phyloP scores from a whole-genome alignment of 2,113 vertebrate species.

The Hymenochirus boettgeri region DNA sequence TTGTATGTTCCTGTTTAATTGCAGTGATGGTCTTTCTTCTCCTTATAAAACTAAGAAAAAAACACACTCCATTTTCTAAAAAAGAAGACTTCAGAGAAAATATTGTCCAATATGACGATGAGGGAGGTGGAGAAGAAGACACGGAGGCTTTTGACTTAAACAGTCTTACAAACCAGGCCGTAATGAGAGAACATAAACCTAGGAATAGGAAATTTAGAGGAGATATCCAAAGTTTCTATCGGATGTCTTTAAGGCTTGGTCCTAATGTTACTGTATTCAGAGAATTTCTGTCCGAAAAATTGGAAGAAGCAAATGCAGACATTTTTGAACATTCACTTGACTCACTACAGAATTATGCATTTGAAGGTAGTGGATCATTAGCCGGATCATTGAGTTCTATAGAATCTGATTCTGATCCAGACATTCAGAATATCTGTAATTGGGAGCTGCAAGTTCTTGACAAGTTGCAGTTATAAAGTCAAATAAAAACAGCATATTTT shows the following conservation, averaged over 20 bases:
- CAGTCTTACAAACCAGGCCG: constrained; percentile 61
- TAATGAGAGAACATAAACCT: constrained; percentile 51
- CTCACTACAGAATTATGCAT: constrained; percentile 73
- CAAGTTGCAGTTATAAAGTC: background rate
- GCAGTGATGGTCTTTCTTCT: constrained; percentile 73
- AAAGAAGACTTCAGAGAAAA: constrained; percentile 75
- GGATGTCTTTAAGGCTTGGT: constrained; percentile 79
- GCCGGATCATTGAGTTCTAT: constrained; percentile 87
- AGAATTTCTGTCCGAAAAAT: constrained; percentile 82
- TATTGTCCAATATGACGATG: constrained; percentile 72
- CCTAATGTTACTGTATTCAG: constrained; percentile 78
- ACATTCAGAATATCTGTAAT: constrained; percentile 55
- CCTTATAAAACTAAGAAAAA: constrained; percentile 62
- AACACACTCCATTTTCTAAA: constrained; percentile 56
- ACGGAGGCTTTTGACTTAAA: constrained; percentile 62
- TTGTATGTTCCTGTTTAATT: background rate
- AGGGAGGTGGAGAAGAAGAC: constrained; percentile 59
- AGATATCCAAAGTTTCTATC: constrained; percentile 71
- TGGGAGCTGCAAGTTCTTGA: constrained; percentile 59
- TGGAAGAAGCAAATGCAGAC: constrained; percentile 79
- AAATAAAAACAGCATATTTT: background rate
- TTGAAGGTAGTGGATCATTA: constrained; percentile 78
- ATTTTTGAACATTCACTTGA: constrained; percentile 75
- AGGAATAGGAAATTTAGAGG: constrained; percentile 51
- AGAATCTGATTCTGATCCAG: constrained; percentile 54